Percentiles rank a stretch among this genome's conserved stretches.
Conservation (phyloP, 30 jellyfish, hydroid and myxozoan species). For the Cassiopea andromeda region DNA sequence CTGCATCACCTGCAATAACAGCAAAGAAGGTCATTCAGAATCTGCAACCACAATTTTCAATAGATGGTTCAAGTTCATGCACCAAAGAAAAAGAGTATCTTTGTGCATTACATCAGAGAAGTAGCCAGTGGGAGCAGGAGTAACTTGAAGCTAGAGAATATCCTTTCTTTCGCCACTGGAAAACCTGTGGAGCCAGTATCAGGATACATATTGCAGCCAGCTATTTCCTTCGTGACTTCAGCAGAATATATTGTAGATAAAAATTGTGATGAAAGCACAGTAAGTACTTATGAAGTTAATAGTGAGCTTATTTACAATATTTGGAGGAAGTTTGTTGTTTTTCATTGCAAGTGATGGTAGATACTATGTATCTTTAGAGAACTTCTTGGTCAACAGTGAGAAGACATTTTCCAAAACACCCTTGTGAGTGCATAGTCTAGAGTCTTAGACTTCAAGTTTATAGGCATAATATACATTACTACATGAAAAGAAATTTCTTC, state of each 20-base stretch:
- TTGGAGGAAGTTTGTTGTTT: not conserved
- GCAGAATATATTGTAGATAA: constrained; percentile 8
- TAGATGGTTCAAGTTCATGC: constrained; percentile 38
- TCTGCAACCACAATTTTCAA: constrained; percentile 31
- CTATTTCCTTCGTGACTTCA: constrained; percentile 10
- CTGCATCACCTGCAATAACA: constrained; percentile 17
- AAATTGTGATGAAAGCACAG: constrained; percentile 7
- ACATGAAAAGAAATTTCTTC: not conserved
- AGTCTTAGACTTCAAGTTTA: not conserved
- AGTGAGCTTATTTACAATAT: not conserved
- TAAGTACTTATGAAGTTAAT: not conserved
- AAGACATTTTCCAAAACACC: not conserved
- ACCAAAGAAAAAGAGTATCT: constrained; percentile 36
- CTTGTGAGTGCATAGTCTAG: not conserved
- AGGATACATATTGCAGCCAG: constrained; percentile 25
- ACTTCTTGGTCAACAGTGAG: not conserved
- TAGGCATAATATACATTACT: not conserved
- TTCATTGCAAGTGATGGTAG: not conserved
- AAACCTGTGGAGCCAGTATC: constrained; percentile 25
- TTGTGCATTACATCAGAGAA: constrained; percentile 29
- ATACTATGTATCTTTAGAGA: not conserved
- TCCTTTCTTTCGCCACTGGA: constrained; percentile 16
- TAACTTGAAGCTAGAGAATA: not conserved
- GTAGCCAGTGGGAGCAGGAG: constrained; percentile 30
- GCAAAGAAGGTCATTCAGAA: constrained; percentile 34